A percentile compares a stretch with the other conserved stretches of the same genome.
These are phyloP conservation scores for Calyptommatus sinebrachiatus DNA, from an alignment of 2,113 vertebrate species.

Conservation along the genomic window DNA sequence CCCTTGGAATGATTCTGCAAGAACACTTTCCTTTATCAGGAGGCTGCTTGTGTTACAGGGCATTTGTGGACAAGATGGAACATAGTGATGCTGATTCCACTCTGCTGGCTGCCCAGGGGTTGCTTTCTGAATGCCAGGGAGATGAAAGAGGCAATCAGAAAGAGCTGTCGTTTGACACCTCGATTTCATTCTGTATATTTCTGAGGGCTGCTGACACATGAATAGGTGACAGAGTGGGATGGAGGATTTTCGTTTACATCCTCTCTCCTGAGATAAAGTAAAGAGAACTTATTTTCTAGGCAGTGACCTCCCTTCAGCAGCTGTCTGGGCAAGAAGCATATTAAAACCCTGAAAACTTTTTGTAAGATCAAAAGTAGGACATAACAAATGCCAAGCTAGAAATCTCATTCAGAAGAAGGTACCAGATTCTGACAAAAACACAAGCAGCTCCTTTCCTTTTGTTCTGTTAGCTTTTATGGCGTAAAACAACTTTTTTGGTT, in stretches of 20 bases:
- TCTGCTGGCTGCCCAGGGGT: constrained; percentile 28
- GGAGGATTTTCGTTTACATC: constrained; percentile 39
- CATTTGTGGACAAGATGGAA: constrained; percentile 42
- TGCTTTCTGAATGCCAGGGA: constrained; percentile 40
- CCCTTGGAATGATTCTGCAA: constrained; percentile 46
- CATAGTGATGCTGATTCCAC: constrained; percentile 29
- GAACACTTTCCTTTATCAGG: constrained; percentile 27
- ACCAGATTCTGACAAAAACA: constrained; percentile 46
- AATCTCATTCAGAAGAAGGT: constrained; percentile 32
- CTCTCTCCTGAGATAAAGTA: constrained; percentile 25
- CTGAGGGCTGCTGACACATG: constrained; percentile 45
- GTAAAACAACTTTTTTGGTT: constrained; percentile 62
- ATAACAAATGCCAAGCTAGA: constrained; percentile 38
- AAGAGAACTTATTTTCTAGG: constrained; percentile 38
- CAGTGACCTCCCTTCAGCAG: constrained; percentile 28
- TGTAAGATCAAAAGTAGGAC: constrained; percentile 24
- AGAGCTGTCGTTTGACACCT: constrained; percentile 46
- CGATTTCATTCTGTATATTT: constrained; percentile 44
- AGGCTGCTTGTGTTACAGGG: constrained; percentile 1
- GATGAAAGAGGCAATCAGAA: constrained; percentile 58
- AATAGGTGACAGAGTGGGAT: constrained; percentile 37
- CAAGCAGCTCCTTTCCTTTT: constrained; percentile 52
- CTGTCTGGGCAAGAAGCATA: constrained; percentile 5
- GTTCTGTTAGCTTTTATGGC: constrained; percentile 43
- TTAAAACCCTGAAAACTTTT: constrained; percentile 30